Conservation (phyloP, 2,797 vertebrate genomes). For the Myripristis murdjan region DNA sequence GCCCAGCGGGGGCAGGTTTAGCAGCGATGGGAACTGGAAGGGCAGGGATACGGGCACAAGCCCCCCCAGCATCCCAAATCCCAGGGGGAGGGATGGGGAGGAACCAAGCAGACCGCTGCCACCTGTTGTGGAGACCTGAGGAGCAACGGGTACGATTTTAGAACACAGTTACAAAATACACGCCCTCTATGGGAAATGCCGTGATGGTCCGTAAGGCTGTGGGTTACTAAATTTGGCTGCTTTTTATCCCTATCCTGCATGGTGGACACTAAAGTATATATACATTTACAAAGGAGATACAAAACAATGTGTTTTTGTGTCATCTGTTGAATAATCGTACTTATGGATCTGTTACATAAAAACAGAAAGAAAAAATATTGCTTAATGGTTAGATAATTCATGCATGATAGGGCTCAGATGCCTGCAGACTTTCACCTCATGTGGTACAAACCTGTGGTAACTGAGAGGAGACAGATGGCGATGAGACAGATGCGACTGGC, state of each 20-base stretch:
- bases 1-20: constrained; percentile 86
- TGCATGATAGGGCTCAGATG: background rate
- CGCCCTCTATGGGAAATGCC: background rate
- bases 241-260: too few relatives aligned
- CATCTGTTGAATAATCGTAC: too few relatives aligned
- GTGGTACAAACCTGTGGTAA: constrained; percentile 79
- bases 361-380: too few relatives aligned
- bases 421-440: background rate
- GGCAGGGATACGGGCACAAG: constrained; percentile 96
- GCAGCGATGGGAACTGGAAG: constrained; percentile 95
- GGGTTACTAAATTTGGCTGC: too few relatives aligned
- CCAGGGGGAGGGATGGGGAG: constrained; percentile 90
- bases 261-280: too few relatives aligned
- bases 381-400: too few relatives aligned
- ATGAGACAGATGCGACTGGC: constrained; percentile 74
- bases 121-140: constrained; percentile 89
- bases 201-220: too few relatives aligned
- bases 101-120: constrained; percentile 87
- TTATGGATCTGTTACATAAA: too few relatives aligned
- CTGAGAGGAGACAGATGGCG: constrained; percentile 75
- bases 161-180: too few relatives aligned
- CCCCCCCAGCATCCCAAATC: constrained; percentile 95
- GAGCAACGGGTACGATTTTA: too few relatives aligned
- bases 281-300: too few relatives aligned
- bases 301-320: too few relatives aligned